Evolutionary conservation across 1,140 invertebrate genomes (phyloP).

Genomic region (Gryon sp.): DNA sequence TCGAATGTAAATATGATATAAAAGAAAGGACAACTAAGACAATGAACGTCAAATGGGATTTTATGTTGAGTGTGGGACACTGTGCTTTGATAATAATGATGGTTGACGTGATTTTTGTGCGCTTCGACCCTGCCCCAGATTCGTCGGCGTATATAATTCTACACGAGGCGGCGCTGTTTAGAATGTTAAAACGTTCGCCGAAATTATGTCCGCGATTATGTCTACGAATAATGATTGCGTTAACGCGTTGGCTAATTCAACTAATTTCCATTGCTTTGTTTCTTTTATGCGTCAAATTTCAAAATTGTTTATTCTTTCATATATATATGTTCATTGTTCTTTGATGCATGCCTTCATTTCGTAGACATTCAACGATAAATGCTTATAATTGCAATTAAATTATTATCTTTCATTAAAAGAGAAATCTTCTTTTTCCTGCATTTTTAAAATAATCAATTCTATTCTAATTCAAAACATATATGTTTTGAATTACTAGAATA

Average conservation of each 20-base stretch:
- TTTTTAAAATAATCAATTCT: too few species aligned
- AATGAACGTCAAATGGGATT: conserved; percentile 20
- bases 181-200: conserved; percentile 45
- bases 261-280: conserved; percentile 19
- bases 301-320: too few species aligned
- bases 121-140: conserved; percentile 57
- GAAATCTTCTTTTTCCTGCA: too few species aligned
- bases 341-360: too few species aligned
- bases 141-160: conserved; percentile 29
- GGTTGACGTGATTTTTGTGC: conserved; percentile 45
- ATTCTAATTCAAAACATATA: too few species aligned
- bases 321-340: too few species aligned
- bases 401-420: too few species aligned
- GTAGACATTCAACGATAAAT: too few species aligned
- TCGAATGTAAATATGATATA: conserved; percentile 9
- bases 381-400: too few species aligned
- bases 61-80: conserved; percentile 8
- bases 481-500: too few species aligned
- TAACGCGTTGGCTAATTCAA: conserved; percentile 28
- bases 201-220: conserved; percentile 36
- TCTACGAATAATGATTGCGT: conserved; percentile 26
- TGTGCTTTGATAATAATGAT: conserved; percentile 31
- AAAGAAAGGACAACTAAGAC: conserved; percentile 19
- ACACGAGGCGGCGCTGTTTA: conserved; percentile 20
- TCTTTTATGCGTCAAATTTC: conserved; percentile 15